Conservation (phyloP, 1,140 invertebrate genomes). For the Anagrus nilaparvatae region DNA sequence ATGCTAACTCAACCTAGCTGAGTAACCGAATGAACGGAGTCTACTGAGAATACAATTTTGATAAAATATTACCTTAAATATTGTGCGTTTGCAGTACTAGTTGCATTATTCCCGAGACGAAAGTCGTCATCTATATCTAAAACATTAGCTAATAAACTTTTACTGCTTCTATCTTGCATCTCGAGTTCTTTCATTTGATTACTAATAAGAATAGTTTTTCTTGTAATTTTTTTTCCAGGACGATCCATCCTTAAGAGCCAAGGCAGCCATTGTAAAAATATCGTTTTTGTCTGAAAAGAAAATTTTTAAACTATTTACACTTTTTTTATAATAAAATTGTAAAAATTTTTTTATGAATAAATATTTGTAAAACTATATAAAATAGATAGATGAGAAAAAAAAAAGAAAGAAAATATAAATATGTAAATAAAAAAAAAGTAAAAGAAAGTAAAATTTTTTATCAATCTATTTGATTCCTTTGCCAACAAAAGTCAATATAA, state of each 20-base stretch:
- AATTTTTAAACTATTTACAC: too few relatives aligned
- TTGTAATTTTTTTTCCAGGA: slow-evolving; percentile 87
- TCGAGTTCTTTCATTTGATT: slow-evolving; percentile 85
- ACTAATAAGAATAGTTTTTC: slow-evolving; percentile 79
- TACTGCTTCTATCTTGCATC: slow-evolving; percentile 83
- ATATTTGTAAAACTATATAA: too few relatives aligned
- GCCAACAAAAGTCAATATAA: too few relatives aligned
- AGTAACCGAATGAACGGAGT: too few relatives aligned
- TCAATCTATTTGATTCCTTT: too few relatives aligned
- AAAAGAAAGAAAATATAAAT: too few relatives aligned
- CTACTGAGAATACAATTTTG: neutral
- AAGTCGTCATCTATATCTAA: slow-evolving; percentile 93
- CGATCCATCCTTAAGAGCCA: slow-evolving; percentile 89
- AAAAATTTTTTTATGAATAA: too few relatives aligned
- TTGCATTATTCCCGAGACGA: slow-evolving; percentile 47
- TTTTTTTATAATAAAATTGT: too few relatives aligned
- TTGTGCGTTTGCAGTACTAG: slow-evolving; percentile 27
- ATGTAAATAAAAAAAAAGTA: too few relatives aligned
- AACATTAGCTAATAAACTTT: slow-evolving; percentile 86
- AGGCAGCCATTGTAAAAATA: slow-evolving; percentile 94
- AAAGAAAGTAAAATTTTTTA: too few relatives aligned
- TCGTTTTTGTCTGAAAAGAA: slow-evolving; percentile 77
- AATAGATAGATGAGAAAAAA: neutral
- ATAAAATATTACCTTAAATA: slow-evolving; percentile 31
- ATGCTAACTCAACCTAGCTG: neutral